A percentile compares a stretch with the other conserved stretches of the same genome.
These are phyloP conservation scores for Sycobia sp. DNA, from an alignment of 1,140 invertebrate genomes.

Conservation along the genomic window DNA sequence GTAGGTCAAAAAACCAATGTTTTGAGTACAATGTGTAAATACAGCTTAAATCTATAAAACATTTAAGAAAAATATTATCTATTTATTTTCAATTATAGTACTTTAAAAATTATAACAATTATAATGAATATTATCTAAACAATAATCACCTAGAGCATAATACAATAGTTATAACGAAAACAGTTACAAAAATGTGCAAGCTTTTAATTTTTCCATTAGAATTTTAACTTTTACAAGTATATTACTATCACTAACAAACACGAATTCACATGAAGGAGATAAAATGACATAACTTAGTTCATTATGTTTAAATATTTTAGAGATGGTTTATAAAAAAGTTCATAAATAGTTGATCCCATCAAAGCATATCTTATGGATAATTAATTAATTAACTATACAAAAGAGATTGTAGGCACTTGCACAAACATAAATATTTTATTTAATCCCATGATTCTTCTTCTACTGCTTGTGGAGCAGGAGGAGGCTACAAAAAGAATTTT, in stretches of 20 bases:
- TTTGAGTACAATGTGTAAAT: conserved; percentile 31
- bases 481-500: neutral
- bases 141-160: conserved; percentile 8
- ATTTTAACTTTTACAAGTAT: conserved; percentile 6
- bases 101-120: conserved; percentile 15
- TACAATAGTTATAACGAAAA: conserved; percentile 10
- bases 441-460: conserved; percentile 34
- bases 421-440: conserved; percentile 2
- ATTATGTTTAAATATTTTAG: conserved; percentile 14
- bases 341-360: conserved; percentile 10
- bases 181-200: conserved; percentile 1
- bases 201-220: conserved; percentile 12
- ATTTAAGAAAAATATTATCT: conserved; percentile 25
- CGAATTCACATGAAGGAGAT: neutral
- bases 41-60: conserved; percentile 29
- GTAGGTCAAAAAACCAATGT: conserved; percentile 22
- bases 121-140: too few relatives aligned
- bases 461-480: neutral
- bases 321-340: neutral
- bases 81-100: conserved; percentile 15
- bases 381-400: neutral
- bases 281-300: conserved; percentile 5
- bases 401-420: conserved; percentile 22
- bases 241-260: neutral
- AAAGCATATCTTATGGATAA: conserved; percentile 8